Conservation (phyloP, 2,797 vertebrate species). For the Neopelma chrysocephalum region DNA sequence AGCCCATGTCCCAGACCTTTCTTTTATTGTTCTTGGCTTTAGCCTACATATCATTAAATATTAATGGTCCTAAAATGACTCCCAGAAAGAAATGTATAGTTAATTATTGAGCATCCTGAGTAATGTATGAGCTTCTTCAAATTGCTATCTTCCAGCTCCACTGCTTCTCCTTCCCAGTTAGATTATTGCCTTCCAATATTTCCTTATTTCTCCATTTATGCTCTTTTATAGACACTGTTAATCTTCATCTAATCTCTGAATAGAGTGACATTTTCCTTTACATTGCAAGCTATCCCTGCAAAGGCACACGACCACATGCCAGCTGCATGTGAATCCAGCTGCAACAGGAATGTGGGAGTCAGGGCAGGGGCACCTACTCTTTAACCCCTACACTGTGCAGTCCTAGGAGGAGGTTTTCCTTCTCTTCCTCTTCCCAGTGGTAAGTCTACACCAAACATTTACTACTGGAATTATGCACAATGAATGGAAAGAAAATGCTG, state of each 20-base stretch:
- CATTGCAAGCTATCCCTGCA: background rate
- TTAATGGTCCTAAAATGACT: background rate
- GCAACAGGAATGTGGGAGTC: background rate
- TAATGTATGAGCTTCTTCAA: background rate
- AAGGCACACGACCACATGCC: background rate
- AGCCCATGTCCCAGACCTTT: background rate
- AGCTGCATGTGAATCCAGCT: background rate
- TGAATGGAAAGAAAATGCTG: background rate
- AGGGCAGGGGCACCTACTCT: background rate
- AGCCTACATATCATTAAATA: background rate
- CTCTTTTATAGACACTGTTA: background rate
- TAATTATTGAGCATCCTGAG: slow-evolving; percentile 40
- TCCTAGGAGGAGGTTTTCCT: background rate
- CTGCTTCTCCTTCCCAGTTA: background rate
- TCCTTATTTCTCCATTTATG: background rate
- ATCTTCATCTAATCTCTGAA: background rate
- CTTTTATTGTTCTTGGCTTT: background rate
- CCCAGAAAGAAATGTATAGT: background rate
- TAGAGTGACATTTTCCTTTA: background rate
- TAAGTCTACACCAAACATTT: background rate
- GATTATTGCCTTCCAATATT: background rate
- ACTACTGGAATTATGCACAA: background rate
- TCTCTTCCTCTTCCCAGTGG: background rate
- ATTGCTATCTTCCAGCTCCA: background rate
- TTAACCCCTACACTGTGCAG: background rate